Conservation (phyloP, 2,888 invertebrate species). For the Plagiodera versicolora region DNA sequence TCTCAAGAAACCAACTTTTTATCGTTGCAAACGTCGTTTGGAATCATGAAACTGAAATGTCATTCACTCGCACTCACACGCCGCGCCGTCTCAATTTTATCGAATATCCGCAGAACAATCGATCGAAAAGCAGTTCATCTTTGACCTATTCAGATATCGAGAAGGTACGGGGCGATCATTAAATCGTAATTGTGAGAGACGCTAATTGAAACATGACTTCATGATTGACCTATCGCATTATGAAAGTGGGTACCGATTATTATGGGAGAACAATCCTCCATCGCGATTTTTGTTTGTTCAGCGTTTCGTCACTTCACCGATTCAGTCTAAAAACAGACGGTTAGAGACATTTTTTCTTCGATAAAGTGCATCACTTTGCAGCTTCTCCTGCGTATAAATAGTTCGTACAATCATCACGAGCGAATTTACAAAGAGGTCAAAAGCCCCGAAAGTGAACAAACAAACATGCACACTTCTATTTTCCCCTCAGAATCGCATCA, state of each 20-base stretch:
- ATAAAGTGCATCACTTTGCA: no score
- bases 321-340: no score
- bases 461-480: conserved; percentile 7
- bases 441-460: conserved; percentile 2
- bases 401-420: background rate
- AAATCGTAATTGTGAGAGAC: background rate
- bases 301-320: conserved; percentile 3
- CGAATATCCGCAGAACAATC: background rate
- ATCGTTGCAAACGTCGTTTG: no score
- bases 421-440: conserved; percentile 7
- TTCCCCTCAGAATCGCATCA: conserved; percentile 4
- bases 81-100: no score
- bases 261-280: conserved; percentile 8
- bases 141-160: background rate
- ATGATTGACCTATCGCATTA: conserved; percentile 2
- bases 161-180: background rate
- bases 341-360: no score
- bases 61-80: no score
- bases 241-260: conserved; percentile 10
- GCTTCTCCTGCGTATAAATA: background rate
- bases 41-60: no score
- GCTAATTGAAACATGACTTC: background rate
- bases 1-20: no score
- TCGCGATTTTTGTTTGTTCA: conserved; percentile 6
- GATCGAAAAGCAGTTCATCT: background rate